Base-by-base conservation (phyloP, 1,140 invertebrate genomes). In the Lepidostoma basale region DNA sequence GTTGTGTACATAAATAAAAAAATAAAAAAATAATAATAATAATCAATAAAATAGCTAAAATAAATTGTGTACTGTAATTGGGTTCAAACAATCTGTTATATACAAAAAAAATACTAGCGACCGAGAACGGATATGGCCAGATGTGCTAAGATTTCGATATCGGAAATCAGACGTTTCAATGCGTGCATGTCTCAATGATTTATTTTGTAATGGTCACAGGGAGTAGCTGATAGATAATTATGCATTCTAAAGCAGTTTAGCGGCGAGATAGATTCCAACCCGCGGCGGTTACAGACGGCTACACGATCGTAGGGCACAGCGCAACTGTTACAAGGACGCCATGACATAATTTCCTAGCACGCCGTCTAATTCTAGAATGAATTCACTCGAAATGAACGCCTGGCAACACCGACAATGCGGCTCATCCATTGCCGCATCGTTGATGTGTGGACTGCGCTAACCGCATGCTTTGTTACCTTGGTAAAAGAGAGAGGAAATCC, bases 301-400 rank as follows among this genome's bases (percentile, higher is more conserved):
- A 30, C 52, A 45, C 33, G 28, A 30, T 10, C 62, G 20, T 25
- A 56, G 49, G 47, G 62, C 62, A 28, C 25, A 10, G 28, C 42
- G 30, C 4, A 71, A 67, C 64, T 67, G 69, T 56, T 67, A 71
- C 69, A 71, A 71, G 69, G 69, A 71, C 69, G 63, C 58, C n/a
- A 39, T 67, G 69, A 64, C 69, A 71, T 49, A 67, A 71, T 71
- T 71, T 28, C 25, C 52, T 49, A 49, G 23, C 40, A 36, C 10
- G 45, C 62, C n/a, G 62, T 47, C 62, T 47, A 47, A 30, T 63
- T 63, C 44, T 36, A 47, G 44, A 63, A 47, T 28, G 8, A 14
- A 25, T 25, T 8, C 10, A 22, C 3, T n/a, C 45, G n/a, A 49
- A 49, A 49, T 49, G 22, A 23, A 22, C 45, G 1, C 23, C 22